Evolutionary conservation across 2,113 vertebrate genomes (phyloP), one percentile per base, ranked within the genome.

Genomic region (Smithornis capensis): DNA sequence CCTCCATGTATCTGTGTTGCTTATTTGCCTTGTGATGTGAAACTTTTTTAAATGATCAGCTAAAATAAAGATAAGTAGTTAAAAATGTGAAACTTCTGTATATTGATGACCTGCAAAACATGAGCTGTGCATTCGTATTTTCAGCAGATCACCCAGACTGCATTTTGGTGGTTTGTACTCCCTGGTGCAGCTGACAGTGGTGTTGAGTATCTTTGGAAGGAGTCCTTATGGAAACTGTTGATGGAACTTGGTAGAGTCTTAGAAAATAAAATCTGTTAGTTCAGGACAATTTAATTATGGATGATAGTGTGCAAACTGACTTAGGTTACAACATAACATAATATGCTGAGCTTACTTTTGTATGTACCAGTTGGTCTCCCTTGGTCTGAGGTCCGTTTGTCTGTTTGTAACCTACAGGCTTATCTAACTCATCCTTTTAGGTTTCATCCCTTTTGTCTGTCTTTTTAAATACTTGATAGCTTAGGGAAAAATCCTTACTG

Each of bases 1-100:
- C 12, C 7, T 13, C 12, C 4, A 0, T 4, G 0, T 42, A 17
- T 56, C 25, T 85, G 18, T 79, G 47, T 31, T 10, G 35, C n/a
- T 67, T 11, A 29, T 68, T 76, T 47, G 59, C 38, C 68, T 80
- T 56, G 50, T 40, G 14, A 22, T 4, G 2, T 10, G 8, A 53
- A 65, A 42, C 12, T n/a, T 67, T 19, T 40, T 16, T 0, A 83
- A 74, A 29, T 57, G 1, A 52, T 29, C 15, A 29, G 37, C 42
- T 68, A 12, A 44, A 90, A 19, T 37, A 38, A 64, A 53, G 73
- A 27, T 31, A 60, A 77, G 12, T 27, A 59, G 19, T 74, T 81
- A 27, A 76, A 87, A 68, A 27, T 17, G 3, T 53, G 40, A 24
- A 3, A 31, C 9, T 50, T 69, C 28, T 4, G 2, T 33, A 7